Evolutionary conservation across 2,113 vertebrate species (phyloP), one percentile per base, ranked within the genome.

Genomic region (Tragelaphus imberbis): DNA sequence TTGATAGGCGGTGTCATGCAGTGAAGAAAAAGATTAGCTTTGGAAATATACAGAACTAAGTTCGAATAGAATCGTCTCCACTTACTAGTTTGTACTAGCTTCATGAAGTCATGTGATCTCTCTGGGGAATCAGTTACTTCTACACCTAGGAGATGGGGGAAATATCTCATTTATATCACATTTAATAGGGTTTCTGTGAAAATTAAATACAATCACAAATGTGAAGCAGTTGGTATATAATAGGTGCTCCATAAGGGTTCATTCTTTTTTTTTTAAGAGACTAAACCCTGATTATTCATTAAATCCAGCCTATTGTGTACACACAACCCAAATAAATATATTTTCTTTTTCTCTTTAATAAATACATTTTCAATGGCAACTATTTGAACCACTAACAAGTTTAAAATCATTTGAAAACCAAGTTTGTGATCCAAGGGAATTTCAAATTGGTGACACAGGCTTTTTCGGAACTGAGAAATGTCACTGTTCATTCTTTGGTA

Each of bases 391-490:
- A 53, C 84, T 92, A 75, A 75, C 36, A 75, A 77, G 59, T 79
- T 92, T 95, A 59, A 92, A 61, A 80, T 96, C 53, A 77, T 90
- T 97, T 92, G 63, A 68, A 94, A 88, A 47, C 30, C 14, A 25
- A 47, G 23, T 82, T 88, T 92, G n/a, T 56, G 36, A 84, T 92
- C 59, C 28, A 84, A 90, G 65, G 84, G 56, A 90, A 90, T 84
- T 89, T 82, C 59, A 58, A 90, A 55, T n/a, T 80, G 88, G 63
- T 95, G 91, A 82, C 44, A 30, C 36, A 65, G 28, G 92, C 47
- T 56, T 93, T 94, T 85, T 33, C 19, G 33, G 80, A 84, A 92
- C 91, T 21, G 21, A 93, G 68, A 94, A 65, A 92, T 21, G 21
- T 30, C 79, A 71, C 40, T 44, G 2, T 68, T 68, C 65, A 25